These are phyloP conservation scores for Eulemur coronatus DNA, from an alignment of 2,797 vertebrate species.

Conservation along the genomic window DNA sequence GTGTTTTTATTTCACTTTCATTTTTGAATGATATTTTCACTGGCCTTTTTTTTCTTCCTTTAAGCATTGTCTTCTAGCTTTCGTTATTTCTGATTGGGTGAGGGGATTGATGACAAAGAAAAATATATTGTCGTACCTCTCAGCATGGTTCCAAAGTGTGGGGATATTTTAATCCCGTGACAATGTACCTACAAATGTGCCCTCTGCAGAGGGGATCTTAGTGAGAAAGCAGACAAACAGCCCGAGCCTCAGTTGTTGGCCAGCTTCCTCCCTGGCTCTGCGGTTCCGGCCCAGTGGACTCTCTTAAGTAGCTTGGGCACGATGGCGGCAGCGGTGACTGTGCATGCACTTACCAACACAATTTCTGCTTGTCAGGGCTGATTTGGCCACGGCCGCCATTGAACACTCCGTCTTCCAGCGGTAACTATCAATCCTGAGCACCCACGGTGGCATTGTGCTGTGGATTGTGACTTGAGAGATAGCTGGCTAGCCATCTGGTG, in stretches of 20 bases:
- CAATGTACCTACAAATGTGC: not conserved
- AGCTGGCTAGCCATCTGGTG: no score
- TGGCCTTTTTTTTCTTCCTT: not conserved
- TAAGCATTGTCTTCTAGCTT: not conserved
- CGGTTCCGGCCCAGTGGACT: not conserved
- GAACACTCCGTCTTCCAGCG: not conserved
- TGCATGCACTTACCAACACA: no score
- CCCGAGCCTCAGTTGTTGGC: not conserved
- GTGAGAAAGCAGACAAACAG: not conserved
- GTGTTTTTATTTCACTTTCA: not conserved
- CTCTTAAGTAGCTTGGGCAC: rapidly evolving
- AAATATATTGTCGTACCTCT: not conserved
- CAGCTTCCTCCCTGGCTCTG: not conserved
- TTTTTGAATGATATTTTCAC: not conserved
- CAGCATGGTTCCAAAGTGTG: not conserved
- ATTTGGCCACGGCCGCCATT: not conserved
- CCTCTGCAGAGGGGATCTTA: not conserved
- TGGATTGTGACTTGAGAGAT: not conserved
- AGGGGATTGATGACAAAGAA: not conserved
- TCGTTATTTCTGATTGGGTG: not conserved
- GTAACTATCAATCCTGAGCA: not conserved
- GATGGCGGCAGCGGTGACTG: no score
- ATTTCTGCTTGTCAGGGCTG: not conserved
- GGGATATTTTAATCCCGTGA: not conserved
- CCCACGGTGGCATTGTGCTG: not conserved